Base-by-base conservation (phyloP, 2,797 vertebrate genomes). In the Corythornis leucogaster region DNA sequence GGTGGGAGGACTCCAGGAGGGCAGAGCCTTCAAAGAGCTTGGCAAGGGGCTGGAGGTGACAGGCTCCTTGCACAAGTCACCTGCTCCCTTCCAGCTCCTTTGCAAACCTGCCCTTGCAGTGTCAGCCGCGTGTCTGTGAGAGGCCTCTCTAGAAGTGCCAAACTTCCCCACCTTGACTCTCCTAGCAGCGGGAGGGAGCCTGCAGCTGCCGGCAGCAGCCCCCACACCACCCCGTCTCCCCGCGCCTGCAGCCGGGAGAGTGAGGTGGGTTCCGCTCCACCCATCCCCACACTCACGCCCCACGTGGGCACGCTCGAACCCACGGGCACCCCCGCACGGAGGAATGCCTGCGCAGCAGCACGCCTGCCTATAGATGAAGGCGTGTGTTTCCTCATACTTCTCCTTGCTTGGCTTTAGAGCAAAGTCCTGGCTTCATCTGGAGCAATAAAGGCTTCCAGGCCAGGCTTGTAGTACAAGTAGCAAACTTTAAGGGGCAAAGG, bases 401-500 rank as follows among this genome's bases (percentile, higher is more conserved):
- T 50, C 10, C 1, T 76, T 85, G 31, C 63, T 71, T 88, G 77
- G 75, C 78, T 86, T 25, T 6, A 74, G 80, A 91, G 75, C 68
- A 82, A 93, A 91, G 71, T 78, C 75, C 33, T 0, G 0, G 33
- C 61, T 85, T 84, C 14, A 13, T 17, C 18, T 1, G 75, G 30
- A 85, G 84, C 64, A 80, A 68, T 90, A 93, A 96, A 82, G 64
- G 45, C 77, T 94, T 63, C 77, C 85, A 85, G 89, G 87, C 87
- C 57, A 80, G 87, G 43, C 50, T 40, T n/a, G 75, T 43, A 90
- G 83, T 88, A 92, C 87, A 92, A 92, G 94, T 22, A 90, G 74
- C 91, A 93, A 96, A 95, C 78, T 88, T 89, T 25, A 85, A 92
- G 76, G 76, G 53, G 66, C 78, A 87, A 76, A 92, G n/a, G 24